Evolutionary conservation across 2,797 vertebrate species (phyloP), one percentile per base, ranked within the genome.

Genomic region (Schizopygopsis pylzovi): DNA sequence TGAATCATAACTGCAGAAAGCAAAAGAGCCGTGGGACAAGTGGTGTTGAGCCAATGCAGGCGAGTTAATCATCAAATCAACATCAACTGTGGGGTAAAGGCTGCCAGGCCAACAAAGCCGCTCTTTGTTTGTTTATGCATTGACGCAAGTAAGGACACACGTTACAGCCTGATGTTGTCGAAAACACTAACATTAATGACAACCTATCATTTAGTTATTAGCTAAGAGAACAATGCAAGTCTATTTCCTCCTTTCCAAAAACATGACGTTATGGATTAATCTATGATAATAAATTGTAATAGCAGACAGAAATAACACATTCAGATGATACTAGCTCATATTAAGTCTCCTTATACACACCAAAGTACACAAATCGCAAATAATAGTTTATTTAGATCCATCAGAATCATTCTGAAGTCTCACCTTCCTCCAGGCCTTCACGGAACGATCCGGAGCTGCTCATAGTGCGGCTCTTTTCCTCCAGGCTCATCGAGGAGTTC

Each of bases 361-460:
- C 28, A 76, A 76, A 76, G 33, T 22, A 9, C 63, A 71, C 68
- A 71, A 16, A 37, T 67, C 9, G 9, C 20, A 18, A 18, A 63
- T 4, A 25, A 25, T 25, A 0, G 63, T 67, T 67, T 18, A 67
- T 67, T 18, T 67, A 18, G 28, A 67, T 67, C 15, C 3, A 67
- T 67, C 56, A 59, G n/a, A 59, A n/a, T 59, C 22, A 68, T 18
- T 39, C 67, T 0, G 4, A 75, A 41, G 49, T 20, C 90, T 93
- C 88, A 97, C 97, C 97, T 95, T 97, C 97, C 86, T 97, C 97
- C 86, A 97, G 96, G 43, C 95, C 95, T 28, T 97, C 97, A 0
- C 96, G 95, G 93, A 97, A 97, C 0, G 96, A 97, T 45, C 95
- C 96, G 0, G 97, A 97, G 18, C 92, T 95, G 91, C 96, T 97